Percentiles rank a stretch among this genome's conserved stretches.
phyloP scores from a whole-genome alignment of 2,888 invertebrate species.

The Euzophera pinguis region DNA sequence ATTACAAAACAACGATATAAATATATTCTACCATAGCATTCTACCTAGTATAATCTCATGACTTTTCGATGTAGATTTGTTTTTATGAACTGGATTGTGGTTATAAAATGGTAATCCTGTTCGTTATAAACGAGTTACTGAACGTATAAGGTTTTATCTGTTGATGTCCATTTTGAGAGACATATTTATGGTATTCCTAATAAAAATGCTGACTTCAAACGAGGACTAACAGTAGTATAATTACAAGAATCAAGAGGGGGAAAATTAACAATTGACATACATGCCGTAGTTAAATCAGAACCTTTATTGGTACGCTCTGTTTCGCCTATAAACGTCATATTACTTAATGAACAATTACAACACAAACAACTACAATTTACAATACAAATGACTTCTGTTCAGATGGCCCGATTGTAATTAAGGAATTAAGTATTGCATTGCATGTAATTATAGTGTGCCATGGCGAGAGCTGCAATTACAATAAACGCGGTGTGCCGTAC shows the following conservation, averaged over 20 bases:
- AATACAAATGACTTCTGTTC: conserved; percentile 14
- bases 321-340: conserved; percentile 22
- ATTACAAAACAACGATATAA: too few relatives aligned
- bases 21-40: too few relatives aligned
- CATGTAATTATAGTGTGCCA: conserved; percentile 23
- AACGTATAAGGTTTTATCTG: conserved; percentile 5
- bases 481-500: conserved; percentile 22
- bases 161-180: conserved; percentile 2
- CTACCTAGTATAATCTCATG: neutral
- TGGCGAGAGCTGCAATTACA: conserved; percentile 26
- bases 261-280: neutral
- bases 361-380: too few relatives aligned
- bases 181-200: neutral
- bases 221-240: neutral
- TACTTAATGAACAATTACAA: too few relatives aligned
- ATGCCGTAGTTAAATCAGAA: conserved; percentile 21
- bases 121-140: neutral
- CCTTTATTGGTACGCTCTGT: conserved; percentile 14
- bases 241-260: neutral
- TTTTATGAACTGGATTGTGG: conserved; percentile 9
- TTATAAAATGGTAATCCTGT: conserved; percentile 10
- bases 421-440: conserved; percentile 17
- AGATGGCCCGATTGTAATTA: conserved; percentile 19
- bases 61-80: neutral
- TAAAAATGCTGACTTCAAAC: neutral